Evolutionary conservation across 2,113 vertebrate genomes (phyloP).

Genomic region (Andinoacara biseriatus): DNA sequence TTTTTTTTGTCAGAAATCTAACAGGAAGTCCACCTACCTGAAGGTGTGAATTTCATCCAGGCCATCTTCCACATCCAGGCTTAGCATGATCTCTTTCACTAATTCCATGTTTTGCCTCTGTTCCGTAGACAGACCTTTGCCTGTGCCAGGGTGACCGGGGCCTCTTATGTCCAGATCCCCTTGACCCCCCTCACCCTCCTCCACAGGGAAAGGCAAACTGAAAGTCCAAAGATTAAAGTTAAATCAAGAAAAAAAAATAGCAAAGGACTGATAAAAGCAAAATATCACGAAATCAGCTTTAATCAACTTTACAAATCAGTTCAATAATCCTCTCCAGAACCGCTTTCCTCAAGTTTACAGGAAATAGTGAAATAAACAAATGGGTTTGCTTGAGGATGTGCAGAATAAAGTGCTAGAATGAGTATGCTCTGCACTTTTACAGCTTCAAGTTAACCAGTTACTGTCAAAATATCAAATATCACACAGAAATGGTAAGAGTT

Average conservation of each 20-base stretch:
- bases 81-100: slow-evolving; percentile 86
- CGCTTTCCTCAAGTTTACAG: not conserved
- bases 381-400: too few relatives aligned
- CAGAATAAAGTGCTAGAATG: too few relatives aligned
- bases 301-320: not conserved
- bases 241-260: not conserved
- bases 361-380: not conserved
- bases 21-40: slow-evolving; percentile 77
- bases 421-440: too few relatives aligned
- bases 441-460: not conserved
- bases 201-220: slow-evolving; percentile 89
- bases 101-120: slow-evolving; percentile 85
- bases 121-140: slow-evolving; percentile 83
- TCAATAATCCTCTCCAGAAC: not conserved
- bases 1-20: not conserved
- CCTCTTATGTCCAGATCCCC: slow-evolving; percentile 41
- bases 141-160: slow-evolving; percentile 25
- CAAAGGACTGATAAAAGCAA: not conserved
- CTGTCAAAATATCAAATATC: not conserved
- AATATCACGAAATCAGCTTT: not conserved
- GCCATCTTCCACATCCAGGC: slow-evolving; percentile 87
- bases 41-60: slow-evolving; percentile 91
- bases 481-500: too few relatives aligned
- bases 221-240: not conserved
- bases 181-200: slow-evolving; percentile 54